These are phyloP conservation scores for Spongilla lacustris DNA, from an alignment of 37 sponge, comb jelly and placozoan genomes.

Conservation along the genomic window DNA sequence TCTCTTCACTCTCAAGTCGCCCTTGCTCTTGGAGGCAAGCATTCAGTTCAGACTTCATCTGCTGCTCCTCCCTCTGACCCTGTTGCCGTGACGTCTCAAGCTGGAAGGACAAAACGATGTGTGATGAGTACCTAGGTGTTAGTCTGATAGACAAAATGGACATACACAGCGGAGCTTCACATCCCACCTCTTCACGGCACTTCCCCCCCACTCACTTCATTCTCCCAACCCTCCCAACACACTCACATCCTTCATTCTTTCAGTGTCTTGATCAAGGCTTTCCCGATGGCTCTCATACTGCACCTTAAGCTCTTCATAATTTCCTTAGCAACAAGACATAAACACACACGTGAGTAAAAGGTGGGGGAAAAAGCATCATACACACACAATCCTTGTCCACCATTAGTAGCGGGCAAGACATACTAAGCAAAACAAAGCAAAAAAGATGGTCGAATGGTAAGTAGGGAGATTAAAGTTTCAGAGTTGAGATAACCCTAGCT, in stretches of 20 bases:
- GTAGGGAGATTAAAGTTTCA: neutral
- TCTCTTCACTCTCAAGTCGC: slow-evolving; percentile 23
- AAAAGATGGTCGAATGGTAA: neutral
- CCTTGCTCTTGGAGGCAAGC: neutral
- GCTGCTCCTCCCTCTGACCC: neutral
- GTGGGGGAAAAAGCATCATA: neutral
- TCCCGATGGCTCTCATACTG: neutral
- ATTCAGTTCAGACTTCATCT: neutral
- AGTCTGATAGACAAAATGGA: neutral
- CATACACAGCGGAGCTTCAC: neutral
- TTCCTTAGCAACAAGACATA: neutral
- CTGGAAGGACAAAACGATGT: neutral
- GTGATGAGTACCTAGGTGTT: neutral
- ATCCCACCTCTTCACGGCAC: no score
- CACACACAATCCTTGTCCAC: neutral
- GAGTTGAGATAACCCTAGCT: no score
- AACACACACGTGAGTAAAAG: neutral
- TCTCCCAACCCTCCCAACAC: neutral
- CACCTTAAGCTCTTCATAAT: neutral
- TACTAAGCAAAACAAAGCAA: neutral
- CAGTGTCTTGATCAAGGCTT: neutral
- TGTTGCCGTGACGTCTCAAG: neutral
- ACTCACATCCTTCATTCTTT: neutral
- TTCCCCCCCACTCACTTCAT: slow-evolving; percentile 9
- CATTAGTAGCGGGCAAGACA: neutral